phyloP scores from a whole-genome alignment of 2,888 invertebrate species.

The Campoletis raptor region DNA sequence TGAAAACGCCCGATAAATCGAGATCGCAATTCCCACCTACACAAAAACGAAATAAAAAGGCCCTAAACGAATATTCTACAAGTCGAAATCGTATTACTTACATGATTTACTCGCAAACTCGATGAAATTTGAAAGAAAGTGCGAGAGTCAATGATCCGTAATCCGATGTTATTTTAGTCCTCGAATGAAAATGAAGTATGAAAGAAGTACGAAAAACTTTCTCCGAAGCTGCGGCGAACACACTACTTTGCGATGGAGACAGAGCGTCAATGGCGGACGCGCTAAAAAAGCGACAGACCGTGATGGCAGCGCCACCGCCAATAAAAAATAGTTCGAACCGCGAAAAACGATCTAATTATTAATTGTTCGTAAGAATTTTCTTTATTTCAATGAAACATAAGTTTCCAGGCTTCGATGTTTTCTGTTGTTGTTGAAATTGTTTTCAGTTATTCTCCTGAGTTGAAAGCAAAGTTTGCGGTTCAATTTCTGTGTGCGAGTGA shows the following conservation, averaged over 20 bases:
- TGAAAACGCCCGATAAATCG: background rate
- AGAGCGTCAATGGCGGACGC: slow-evolving; percentile 73
- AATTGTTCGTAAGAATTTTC: background rate
- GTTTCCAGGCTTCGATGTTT: background rate
- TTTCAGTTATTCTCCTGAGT: background rate
- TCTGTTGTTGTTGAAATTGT: background rate
- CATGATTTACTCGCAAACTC: slow-evolving; percentile 33
- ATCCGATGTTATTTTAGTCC: slow-evolving; percentile 23
- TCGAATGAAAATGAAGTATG: slow-evolving; percentile 10
- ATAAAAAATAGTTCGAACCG: slow-evolving; percentile 23
- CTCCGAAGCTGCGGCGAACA: background rate
- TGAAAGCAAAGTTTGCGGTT: background rate
- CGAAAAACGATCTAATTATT: background rate
- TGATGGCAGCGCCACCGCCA: slow-evolving; percentile 37
- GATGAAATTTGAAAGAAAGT: slow-evolving; percentile 1
- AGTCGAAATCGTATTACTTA: slow-evolving; percentile 41
- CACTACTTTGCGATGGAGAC: slow-evolving; percentile 50
- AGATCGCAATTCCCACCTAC: background rate
- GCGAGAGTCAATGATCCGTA: background rate
- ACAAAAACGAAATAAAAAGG: background rate
- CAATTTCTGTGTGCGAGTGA: background rate
- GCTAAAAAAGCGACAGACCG: slow-evolving; percentile 7
- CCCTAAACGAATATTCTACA: background rate
- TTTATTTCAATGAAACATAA: background rate
- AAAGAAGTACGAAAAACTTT: slow-evolving; percentile 35